Evolutionary conservation across 1,140 invertebrate species (phyloP), one percentile per base, ranked within the genome.

Genomic region (Brachionus koreanus): DNA sequence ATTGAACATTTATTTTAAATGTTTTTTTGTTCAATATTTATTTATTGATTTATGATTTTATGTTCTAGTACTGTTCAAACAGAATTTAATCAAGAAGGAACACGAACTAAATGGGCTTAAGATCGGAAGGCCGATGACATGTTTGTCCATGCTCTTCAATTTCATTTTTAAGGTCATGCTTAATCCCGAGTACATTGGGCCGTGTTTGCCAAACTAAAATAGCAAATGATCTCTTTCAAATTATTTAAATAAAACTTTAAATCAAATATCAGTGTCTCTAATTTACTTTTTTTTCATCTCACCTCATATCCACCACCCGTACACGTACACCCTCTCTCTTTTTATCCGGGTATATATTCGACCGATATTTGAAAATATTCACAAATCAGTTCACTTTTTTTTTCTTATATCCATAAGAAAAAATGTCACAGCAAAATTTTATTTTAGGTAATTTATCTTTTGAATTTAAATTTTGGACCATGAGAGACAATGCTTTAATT

Each of bases 201-300:
- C 16, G 9, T 57, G 49, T 57, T 57, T 57, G 49, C 16, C 49
- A 57, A 57, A 57, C 49, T 57, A 57, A 57, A 57, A 57, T 57
- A 57, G 49, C 49, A 19, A 19, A 57, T 19, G 49, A 57, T 57
- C 19, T 19, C 19, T 57, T 57, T 9, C 19, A 57, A 57, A 65
- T 9, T 69, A 33, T 69, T 69, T 69, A 69, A 69, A 69, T 39
- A 69, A 39, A 37, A 37, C 65, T 19, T 69, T 23, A 69, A 69
- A 69, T 69, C 65, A 69, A 69, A 69, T 69, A 69, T 43, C 65
- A 69, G 7, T 69, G 65, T 69, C 65, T 69, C 65, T 69, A 69
- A 69, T 37, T 69, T 69, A 37, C 63, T 65, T 65, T 65, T 33
- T 12, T 33, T 69, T 69, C 33, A 69, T 35, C 33, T 39, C 65